These are phyloP conservation scores for Condylura cristata DNA, from an alignment of 2,113 vertebrate species.

Conservation along the genomic window DNA sequence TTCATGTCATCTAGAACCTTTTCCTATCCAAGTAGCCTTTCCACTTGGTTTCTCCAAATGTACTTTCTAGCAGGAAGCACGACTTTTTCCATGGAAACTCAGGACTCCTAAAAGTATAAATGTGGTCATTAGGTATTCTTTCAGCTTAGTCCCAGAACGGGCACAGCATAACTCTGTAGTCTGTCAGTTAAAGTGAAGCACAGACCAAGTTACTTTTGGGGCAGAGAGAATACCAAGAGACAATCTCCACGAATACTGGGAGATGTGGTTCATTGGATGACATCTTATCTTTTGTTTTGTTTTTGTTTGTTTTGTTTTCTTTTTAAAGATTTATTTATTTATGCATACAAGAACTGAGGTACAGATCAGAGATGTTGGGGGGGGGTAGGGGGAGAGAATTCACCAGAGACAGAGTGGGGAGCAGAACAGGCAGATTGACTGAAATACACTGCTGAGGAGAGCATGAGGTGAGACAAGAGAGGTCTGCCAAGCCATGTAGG, in stretches of 20 bases:
- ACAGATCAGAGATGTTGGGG: too few relatives aligned
- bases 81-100: not conserved
- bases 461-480: too few relatives aligned
- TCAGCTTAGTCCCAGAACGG: not conserved
- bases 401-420: too few relatives aligned
- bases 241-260: not conserved
- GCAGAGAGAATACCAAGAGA: not conserved
- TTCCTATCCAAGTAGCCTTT: not conserved
- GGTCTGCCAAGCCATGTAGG: too few relatives aligned
- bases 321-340: too few relatives aligned
- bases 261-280: not conserved
- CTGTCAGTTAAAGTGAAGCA: not conserved
- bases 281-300: slow-evolving; percentile 18
- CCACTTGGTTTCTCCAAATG: not conserved
- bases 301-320: too few relatives aligned
- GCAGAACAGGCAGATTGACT: too few relatives aligned
- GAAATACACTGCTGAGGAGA: too few relatives aligned
- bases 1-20: not conserved
- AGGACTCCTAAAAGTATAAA: not conserved
- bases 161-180: not conserved
- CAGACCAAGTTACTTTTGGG: not conserved
- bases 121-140: not conserved
- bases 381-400: too few relatives aligned
- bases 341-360: too few relatives aligned
- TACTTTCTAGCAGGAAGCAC: not conserved